Percentiles rank a stretch among this genome's conserved stretches.
Evolutionary conservation across 2,113 vertebrate species (phyloP).

Genomic region (Cettia cetti): DNA sequence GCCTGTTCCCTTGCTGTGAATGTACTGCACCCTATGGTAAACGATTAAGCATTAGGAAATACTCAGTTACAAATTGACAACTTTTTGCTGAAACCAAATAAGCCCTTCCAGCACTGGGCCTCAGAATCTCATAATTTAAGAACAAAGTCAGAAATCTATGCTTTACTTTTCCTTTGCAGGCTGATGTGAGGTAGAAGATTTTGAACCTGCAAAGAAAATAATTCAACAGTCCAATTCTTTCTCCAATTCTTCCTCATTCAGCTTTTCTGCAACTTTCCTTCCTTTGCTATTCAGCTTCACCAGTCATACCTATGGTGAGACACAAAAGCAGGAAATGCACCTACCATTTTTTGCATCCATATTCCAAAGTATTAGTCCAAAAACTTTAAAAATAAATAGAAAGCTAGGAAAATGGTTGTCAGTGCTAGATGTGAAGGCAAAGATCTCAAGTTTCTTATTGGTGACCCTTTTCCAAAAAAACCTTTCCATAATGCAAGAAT

Average conservation of each 20-base stretch:
- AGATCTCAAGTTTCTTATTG: background rate
- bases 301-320: background rate
- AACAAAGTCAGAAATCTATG: background rate
- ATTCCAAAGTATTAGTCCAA: background rate
- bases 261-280: background rate
- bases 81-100: constrained; percentile 51
- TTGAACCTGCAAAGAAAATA: background rate
- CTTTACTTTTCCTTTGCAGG: background rate
- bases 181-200: background rate
- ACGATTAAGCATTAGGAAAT: constrained; percentile 32
- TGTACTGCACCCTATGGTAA: background rate
- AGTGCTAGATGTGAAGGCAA: background rate
- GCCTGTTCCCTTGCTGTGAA: constrained; percentile 38
- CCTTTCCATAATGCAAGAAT: background rate
- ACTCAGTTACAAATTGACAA: constrained; percentile 54
- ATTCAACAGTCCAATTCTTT: background rate
- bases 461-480: background rate
- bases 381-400: background rate
- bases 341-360: accelerated
- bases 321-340: background rate
- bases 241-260: background rate
- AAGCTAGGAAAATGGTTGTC: background rate
- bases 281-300: background rate
- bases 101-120: background rate
- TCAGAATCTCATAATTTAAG: background rate